Percentiles rank a stretch among this genome's conserved stretches.
Conservation (phyloP, 2,113 vertebrate species). For the Harpagus bidentatus region DNA sequence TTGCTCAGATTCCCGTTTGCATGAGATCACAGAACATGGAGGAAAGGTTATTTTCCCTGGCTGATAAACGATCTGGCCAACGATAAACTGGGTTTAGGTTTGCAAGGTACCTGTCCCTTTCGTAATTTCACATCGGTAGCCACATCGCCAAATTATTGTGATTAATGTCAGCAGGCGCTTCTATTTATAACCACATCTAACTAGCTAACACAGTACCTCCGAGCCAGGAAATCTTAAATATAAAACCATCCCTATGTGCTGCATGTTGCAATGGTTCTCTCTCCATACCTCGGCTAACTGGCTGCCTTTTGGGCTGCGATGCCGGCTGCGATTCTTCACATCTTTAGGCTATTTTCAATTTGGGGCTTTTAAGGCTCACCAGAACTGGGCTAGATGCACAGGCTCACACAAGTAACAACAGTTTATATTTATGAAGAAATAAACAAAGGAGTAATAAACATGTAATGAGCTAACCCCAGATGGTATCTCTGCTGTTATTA, state of each 20-base stretch:
- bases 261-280: not conserved
- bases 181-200: conserved; percentile 36
- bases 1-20: not conserved
- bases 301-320: not conserved
- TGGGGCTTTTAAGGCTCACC: conserved; percentile 17
- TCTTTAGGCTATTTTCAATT: conserved; percentile 49
- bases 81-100: not conserved
- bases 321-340: not conserved
- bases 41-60: not conserved
- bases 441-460: conserved; percentile 54
- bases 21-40: not conserved
- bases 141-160: not conserved
- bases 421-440: conserved; percentile 50
- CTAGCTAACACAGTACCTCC: not conserved
- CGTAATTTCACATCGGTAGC: not conserved
- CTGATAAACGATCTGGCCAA: not conserved
- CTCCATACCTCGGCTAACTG: not conserved
- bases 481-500: conserved; percentile 42
- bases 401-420: conserved; percentile 21
- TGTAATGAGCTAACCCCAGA: conserved; percentile 52
- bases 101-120: not conserved
- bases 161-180: conserved; percentile 9
- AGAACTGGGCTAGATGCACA: not conserved
- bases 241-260: not conserved
- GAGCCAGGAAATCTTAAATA: not conserved